Evolutionary conservation across 1,140 invertebrate genomes (phyloP), one percentile per base, ranked within the genome.

Genomic region (Hydropsyche tenuis): DNA sequence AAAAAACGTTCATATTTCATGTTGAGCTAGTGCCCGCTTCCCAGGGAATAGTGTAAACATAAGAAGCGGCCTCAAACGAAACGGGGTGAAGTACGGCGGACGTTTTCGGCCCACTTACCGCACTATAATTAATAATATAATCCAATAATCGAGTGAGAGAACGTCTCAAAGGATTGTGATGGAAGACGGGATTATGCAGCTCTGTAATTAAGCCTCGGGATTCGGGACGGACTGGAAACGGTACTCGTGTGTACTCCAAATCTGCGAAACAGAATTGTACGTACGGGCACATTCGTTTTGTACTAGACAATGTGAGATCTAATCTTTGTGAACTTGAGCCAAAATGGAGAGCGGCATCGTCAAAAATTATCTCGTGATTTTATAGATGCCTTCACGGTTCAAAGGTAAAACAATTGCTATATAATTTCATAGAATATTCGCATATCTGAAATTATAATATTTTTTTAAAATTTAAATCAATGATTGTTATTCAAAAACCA

Each of bases 191-290:
- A 66, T 60, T 75, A 53, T 65, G 63, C 51, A 72, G 64, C 37
- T 75, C 62, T 43, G 63, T 75, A 75, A 75, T 75, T 71, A 75
- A 75, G 73, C 14, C 63, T 12, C 45, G 12, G 45, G 16, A 43
- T 65, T 65, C 30, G 30, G 14, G n/a, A 14, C 22, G 23, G 56
- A 12, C 63, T 12, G 43, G 63, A 16, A 43, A 23, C 16, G 20
- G 23, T 42, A 20, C 30, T 46, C 43, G 63, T 18, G 30, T 43
- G 63, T 25, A 4, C 30, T 37, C 30, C 30, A 37, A 37, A 37
- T 37, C 30, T 37, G 30, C 30, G 3, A 3, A 37, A 37, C 30
- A 37, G 30, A 4, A n/a, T 9, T 37, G 9, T 37, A 37, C n/a
- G n/a, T n/a, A n/a, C n/a, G n/a, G n/a, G 30, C 3, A 18, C 12